A percentile compares a stretch with the other conserved stretches of the same genome.
Evolutionary conservation across 2,113 vertebrate genomes (phyloP).

Genomic region (Trachemys scripta): DNA sequence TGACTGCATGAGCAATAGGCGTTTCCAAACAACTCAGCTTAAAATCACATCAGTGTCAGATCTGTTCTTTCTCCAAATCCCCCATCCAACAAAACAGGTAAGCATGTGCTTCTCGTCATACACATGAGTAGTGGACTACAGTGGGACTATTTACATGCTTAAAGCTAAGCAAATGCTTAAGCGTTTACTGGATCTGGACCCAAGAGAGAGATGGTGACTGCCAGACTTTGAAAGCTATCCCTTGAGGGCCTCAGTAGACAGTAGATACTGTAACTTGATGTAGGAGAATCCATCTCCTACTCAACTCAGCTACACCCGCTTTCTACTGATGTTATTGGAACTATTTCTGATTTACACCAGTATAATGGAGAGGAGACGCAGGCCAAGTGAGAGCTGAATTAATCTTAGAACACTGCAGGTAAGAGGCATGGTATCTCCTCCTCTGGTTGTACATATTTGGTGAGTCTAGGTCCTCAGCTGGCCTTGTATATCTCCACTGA

Average conservation of each 20-base stretch:
- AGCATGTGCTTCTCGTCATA: not conserved
- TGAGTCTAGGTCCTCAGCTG: not conserved
- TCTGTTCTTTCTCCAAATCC: not conserved
- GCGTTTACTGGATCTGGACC: not conserved
- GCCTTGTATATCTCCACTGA: not conserved
- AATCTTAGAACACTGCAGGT: not conserved
- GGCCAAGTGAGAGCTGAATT: not conserved
- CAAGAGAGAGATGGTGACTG: not conserved
- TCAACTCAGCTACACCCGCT: not conserved
- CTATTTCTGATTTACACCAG: not conserved
- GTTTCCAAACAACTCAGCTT: not conserved
- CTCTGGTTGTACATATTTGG: not conserved
- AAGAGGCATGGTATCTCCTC: not conserved
- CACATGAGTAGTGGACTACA: not conserved
- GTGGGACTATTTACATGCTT: fast-evolving
- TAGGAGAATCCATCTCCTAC: not conserved
- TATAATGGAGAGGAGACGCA: not conserved
- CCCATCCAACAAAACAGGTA: not conserved
- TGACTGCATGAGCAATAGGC: fast-evolving
- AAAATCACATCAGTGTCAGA: not conserved
- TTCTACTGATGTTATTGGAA: not conserved
- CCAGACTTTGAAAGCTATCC: not conserved
- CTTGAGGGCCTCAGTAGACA: not conserved
- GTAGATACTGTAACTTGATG: not conserved
- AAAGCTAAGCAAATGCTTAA: not conserved